Evolutionary conservation across 1,140 invertebrate species (phyloP), one percentile per base, ranked within the genome.

Genomic region (Brachionus manjavacas): DNA sequence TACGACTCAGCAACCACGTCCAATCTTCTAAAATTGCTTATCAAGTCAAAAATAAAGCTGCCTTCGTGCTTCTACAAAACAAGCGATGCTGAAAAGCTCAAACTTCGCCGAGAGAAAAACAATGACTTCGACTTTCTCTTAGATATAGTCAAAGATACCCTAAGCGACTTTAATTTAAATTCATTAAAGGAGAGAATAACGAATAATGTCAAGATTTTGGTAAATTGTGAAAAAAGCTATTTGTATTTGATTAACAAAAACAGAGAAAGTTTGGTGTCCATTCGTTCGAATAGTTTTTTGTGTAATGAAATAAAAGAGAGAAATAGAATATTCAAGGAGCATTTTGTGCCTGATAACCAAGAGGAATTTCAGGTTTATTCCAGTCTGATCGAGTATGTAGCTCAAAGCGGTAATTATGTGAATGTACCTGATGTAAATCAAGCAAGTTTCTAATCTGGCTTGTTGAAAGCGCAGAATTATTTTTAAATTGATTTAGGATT

Each of bases 371-470:
- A 41, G 31, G 9, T 8, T 0, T 72, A 41, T 41, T 72, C 68
- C 9, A 85, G 85, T 39, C 86, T 86, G 12, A 66, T 87, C 23
- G 87, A 86, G 16, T 84, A 85, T 80, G 87, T 87, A 20, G 86
- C 87, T 25, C 86, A 87, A 72, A 86, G 86, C 4, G 87, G 87
- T 20, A 84, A 86, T 39, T 84, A 85, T 16, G 86, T 86, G 39
- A 91, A 91, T 86, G 86, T 91, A 8, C 87, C 88, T 85, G 84
- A 89, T 25, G 90, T 90, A 16, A 88, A 88, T 85, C 88, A 90
- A 88, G 90, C 90, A 85, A 88, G 86, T n/a, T 31, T 20, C 8
- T 20, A 23, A 43, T 81, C 7, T 11, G 9, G 16, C 11, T 11
- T 41, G 49, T 85, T 43, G 14, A 43, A 35, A n/a, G 31, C 6